These are phyloP conservation scores for Vespertilio murinus DNA, from an alignment of 2,797 vertebrate species.

Conservation along the genomic window DNA sequence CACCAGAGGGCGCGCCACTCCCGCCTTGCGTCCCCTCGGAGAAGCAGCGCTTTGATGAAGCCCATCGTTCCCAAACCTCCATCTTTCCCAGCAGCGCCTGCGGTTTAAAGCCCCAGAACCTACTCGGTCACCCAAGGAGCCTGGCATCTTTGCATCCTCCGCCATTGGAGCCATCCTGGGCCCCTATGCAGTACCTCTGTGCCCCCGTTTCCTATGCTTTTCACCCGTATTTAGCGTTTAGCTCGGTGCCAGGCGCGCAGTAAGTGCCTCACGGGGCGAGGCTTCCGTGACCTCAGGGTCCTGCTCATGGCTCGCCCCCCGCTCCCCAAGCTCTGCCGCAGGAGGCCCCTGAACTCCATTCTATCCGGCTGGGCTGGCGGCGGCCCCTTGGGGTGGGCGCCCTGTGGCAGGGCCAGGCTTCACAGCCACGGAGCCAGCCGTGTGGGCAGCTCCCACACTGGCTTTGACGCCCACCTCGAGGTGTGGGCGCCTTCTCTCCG, in stretches of 20 bases:
- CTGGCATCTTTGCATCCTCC: background rate
- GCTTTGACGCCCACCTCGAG: background rate
- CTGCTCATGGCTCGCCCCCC: background rate
- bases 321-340: background rate
- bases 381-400: background rate
- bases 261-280: background rate
- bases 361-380: background rate
- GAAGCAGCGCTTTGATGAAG: background rate
- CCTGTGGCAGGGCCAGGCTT: background rate
- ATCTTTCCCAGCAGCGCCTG: slow-evolving; percentile 16
- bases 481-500: background rate
- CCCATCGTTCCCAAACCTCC: background rate
- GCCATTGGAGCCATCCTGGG: background rate
- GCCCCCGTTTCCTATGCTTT: background rate
- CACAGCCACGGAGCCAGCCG: background rate
- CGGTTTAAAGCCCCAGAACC: slow-evolving; percentile 36
- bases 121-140: background rate
- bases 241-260: background rate
- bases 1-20: slow-evolving; percentile 66
- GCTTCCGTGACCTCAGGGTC: background rate
- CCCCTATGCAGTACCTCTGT: background rate
- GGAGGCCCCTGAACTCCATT: background rate
- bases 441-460: background rate
- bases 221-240: background rate
- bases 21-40: background rate